These are phyloP conservation scores for Gymnorhina tibicen DNA, from an alignment of 2,113 vertebrate species.

Conservation along the genomic window DNA sequence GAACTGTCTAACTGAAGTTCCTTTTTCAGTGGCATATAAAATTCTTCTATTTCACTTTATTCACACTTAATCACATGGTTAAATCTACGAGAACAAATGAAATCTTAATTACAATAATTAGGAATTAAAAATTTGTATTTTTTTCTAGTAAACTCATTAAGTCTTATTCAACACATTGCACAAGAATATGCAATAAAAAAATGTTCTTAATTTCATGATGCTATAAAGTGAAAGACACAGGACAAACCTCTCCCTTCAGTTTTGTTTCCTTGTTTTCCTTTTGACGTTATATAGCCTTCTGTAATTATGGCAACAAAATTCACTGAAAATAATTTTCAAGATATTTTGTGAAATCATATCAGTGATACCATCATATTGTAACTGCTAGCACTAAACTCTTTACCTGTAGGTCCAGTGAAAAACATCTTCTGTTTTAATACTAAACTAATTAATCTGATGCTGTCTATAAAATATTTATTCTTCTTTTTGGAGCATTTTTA, in stretches of 20 bases:
- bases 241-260: not conserved
- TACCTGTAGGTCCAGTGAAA: not conserved
- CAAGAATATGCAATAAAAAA: not conserved
- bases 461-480: conserved; percentile 23
- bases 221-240: not conserved
- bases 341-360: not conserved
- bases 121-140: not conserved
- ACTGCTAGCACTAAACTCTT: not conserved
- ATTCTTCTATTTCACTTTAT: not conserved
- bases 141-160: not conserved
- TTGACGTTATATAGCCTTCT: not conserved
- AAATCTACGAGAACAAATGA: not conserved
- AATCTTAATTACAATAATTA: not conserved
- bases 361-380: not conserved
- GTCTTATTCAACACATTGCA: not conserved
- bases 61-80: not conserved
- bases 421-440: conserved; percentile 3
- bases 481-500: conserved; percentile 13
- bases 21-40: not conserved
- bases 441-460: not conserved
- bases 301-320: not conserved
- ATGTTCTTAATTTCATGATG: not conserved
- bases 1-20: not conserved
- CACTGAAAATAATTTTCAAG: not conserved
- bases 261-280: not conserved